Base-by-base conservation (phyloP, 2,113 vertebrate genomes). In the Athene noctua region DNA sequence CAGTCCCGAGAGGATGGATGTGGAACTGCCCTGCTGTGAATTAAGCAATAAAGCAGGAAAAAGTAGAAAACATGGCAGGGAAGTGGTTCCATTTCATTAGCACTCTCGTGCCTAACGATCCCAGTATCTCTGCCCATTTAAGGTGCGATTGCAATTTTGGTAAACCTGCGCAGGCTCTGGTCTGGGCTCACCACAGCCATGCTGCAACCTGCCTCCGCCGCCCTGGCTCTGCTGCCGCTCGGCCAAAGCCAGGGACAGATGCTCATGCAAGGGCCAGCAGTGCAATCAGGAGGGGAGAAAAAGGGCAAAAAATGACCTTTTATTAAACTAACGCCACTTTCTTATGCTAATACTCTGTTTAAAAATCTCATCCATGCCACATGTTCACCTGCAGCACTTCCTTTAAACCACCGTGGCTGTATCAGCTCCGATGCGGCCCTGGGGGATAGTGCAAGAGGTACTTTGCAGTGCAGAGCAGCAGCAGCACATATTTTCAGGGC, bases 201-300 rank as follows among this genome's bases (percentile, higher is more conserved):
- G 40, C 52, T 5, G 3, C 26, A 26, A 6, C 22, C n/a, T 47
- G 55, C 46, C 11, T 19, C 38, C 1, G 1, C 38, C 1, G 1
- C 42, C 13, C 36, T 0, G 0, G 55, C 70, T 49, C 57, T 4
- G 0, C 40, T 34, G 65, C 2, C 1, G 27, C 57, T 38, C 1
- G 0, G 61, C 34, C 72, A 83, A 34, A 65, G 15, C 77, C 51
- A 34, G 52, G 38, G 34, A 26, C 9, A 27, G 34, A 29, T 23
- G 13, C 20, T 59, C 1, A 0, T 25, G 22, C 26, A 32, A 62
- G n/a, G 47, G 65, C 9, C 3, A 8, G 63, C 19, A 54, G 11
- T 4, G 6, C 1, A 2, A 5, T 36, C 57, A 58, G 22, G 51
- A 71, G 12, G 73, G 25, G 47, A 74, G 65, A 59, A 73, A 68